phyloP scores from a whole-genome alignment of 2,888 invertebrate species.

The Phyllotreta cruciferae region DNA sequence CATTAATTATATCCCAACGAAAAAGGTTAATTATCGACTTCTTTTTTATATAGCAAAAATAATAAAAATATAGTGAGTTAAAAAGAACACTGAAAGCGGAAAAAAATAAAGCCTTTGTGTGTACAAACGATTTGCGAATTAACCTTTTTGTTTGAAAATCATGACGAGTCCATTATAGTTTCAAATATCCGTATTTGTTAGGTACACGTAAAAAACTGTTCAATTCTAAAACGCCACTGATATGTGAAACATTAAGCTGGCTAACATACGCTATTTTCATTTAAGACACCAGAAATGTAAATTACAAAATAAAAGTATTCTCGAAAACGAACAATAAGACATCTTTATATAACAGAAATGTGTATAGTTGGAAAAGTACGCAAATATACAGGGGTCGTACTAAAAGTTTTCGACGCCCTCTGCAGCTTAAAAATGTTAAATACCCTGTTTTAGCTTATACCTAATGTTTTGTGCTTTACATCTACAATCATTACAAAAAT shows the following conservation, averaged over 20 bases:
- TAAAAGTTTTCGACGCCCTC: neutral
- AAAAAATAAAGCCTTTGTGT: too few relatives aligned
- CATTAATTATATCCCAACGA: constrained; percentile 7
- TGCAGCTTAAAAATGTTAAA: constrained; percentile 1
- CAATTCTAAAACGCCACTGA: constrained; percentile 37
- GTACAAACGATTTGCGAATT: too few relatives aligned
- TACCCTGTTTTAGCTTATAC: constrained; percentile 15
- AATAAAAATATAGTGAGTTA: too few relatives aligned
- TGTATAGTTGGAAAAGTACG: constrained; percentile 15
- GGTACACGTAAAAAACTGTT: too few relatives aligned
- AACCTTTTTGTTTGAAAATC: too few relatives aligned
- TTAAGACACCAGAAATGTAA: neutral
- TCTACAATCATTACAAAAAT: constrained; percentile 7
- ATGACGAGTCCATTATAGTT: too few relatives aligned
- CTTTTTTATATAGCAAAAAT: too few relatives aligned
- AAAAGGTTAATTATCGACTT: constrained; percentile 12
- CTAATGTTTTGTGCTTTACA: constrained; percentile 9
- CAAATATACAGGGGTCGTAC: too few relatives aligned
- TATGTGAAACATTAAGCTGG: constrained; percentile 46
- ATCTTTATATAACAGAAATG: constrained; percentile 24
- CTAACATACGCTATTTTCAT: constrained; percentile 18
- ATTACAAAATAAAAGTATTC: constrained; percentile 5
- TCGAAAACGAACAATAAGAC: neutral
- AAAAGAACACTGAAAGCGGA: too few relatives aligned
- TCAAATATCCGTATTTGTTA: too few relatives aligned